Conservation (phyloP, 1,140 invertebrate species). For the Acyrthosiphon pisum region DNA sequence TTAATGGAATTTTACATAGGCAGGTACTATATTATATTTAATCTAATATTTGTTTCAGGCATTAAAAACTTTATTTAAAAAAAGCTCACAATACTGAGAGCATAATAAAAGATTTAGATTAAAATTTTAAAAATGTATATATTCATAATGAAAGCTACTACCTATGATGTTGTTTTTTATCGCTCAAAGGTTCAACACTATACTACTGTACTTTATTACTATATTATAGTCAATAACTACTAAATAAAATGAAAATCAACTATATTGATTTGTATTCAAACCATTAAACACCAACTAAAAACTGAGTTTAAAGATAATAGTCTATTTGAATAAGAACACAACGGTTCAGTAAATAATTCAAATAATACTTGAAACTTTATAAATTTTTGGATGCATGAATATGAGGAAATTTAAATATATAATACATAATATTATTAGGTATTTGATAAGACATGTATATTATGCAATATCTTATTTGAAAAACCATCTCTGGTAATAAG, state of each 20-base stretch:
- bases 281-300: not conserved
- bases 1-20: not conserved
- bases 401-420: not conserved
- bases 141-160: not conserved
- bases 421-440: not conserved
- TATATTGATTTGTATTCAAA: constrained; percentile 13
- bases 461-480: not conserved
- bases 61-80: not conserved
- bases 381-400: not conserved
- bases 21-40: not conserved
- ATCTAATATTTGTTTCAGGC: not conserved
- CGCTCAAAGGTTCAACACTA: not conserved
- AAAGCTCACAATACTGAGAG: not conserved
- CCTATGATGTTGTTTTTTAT: not conserved
- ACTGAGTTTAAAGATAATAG: not conserved
- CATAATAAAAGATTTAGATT: not conserved
- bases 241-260: constrained; percentile 18
- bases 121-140: not conserved
- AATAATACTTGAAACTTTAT: not conserved
- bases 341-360: not conserved
- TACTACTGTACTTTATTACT: not conserved
- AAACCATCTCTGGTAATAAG: not conserved
- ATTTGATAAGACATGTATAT: not conserved
- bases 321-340: not conserved
- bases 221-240: not conserved